These are phyloP conservation scores for Elaphurus davidianus DNA, from an alignment of 2,113 vertebrate species.

Conservation along the genomic window DNA sequence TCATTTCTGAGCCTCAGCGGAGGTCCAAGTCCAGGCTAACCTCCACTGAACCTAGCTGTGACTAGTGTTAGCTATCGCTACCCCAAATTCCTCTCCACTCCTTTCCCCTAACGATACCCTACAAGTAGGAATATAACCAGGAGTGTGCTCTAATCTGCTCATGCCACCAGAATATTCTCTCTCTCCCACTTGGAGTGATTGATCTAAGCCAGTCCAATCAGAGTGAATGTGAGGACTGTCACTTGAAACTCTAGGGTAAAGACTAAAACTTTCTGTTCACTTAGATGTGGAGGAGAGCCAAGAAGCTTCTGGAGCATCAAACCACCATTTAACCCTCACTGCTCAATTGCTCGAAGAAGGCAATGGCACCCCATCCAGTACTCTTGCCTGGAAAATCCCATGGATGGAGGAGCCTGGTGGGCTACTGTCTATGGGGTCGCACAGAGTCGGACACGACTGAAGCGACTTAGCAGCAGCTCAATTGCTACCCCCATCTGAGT, in stretches of 20 bases:
- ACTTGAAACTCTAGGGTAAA: not conserved
- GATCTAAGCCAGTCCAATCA: not conserved
- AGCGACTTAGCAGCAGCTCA: not conserved
- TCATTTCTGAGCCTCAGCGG: not conserved
- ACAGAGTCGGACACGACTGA: no score
- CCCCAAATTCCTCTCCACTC: not conserved
- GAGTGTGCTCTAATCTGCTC: not conserved
- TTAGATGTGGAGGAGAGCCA: not conserved
- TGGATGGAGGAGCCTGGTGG: no score
- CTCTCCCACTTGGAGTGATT: not conserved
- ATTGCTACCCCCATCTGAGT: not conserved
- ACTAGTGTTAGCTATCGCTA: not conserved
- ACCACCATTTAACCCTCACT: not conserved
- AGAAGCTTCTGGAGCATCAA: not conserved
- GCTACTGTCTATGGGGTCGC: no score
- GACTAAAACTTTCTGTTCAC: not conserved
- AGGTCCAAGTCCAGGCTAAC: not conserved
- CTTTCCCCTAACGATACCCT: not conserved
- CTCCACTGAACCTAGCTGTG: not conserved
- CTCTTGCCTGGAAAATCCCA: no score
- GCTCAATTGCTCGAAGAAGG: not conserved
- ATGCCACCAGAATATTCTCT: not conserved
- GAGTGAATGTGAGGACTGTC: not conserved
- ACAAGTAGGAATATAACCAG: not conserved
- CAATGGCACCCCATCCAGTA: no score